Percentiles rank a stretch among this genome's conserved stretches.
Conservation (phyloP, 2,113 vertebrate species). For the Platichthys flesus region DNA sequence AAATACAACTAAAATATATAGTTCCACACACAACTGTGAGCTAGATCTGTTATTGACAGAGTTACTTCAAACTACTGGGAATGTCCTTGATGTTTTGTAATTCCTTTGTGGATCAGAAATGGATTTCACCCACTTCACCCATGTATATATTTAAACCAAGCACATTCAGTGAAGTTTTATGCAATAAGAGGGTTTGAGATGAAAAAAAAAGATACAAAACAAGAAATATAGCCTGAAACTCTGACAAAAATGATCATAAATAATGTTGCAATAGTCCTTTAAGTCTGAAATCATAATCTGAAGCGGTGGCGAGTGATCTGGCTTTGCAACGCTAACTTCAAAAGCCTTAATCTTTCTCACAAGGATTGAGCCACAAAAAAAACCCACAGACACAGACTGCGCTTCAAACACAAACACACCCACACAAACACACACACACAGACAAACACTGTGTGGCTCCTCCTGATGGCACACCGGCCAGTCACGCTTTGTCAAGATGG, state of each 20-base stretch:
- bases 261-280: constrained; percentile 13
- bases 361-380: constrained; percentile 3
- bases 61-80: neutral
- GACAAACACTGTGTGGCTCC: neutral
- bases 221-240: neutral
- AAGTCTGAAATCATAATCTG: constrained; percentile 5
- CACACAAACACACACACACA: neutral
- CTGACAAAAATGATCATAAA: neutral
- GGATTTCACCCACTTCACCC: neutral
- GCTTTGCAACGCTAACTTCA: constrained; percentile 1
- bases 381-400: constrained; percentile 7
- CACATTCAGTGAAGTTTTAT: neutral
- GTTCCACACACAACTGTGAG: neutral
- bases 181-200: neutral
- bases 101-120: constrained; percentile 1
- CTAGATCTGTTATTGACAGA: neutral
- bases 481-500: constrained; percentile 47
- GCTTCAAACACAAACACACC: neutral
- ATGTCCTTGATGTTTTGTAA: neutral
- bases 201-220: neutral
- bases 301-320: neutral
- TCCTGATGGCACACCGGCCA: constrained; percentile 33
- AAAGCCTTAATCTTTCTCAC: constrained; percentile 5
- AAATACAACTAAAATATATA: neutral
- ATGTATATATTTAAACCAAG: neutral